These are phyloP conservation scores for Labroides dimidiatus DNA, from an alignment of 2,797 vertebrate genomes.

Conservation along the genomic window DNA sequence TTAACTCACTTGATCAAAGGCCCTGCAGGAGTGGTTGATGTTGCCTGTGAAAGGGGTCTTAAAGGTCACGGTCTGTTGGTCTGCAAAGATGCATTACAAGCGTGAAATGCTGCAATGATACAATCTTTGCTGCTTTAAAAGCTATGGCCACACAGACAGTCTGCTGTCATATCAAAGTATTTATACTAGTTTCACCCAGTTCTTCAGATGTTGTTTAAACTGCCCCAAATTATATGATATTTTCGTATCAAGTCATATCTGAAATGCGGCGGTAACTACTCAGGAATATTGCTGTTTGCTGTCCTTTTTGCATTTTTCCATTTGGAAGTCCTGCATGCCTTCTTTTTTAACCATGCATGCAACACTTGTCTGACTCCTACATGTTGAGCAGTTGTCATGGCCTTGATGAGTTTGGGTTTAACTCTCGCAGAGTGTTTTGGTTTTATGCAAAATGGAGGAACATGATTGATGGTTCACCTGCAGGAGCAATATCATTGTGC, in stretches of 20 bases:
- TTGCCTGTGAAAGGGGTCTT: background rate
- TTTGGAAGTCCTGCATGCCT: slow-evolving; percentile 14
- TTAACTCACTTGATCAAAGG: slow-evolving; percentile 47
- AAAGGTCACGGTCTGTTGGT: background rate
- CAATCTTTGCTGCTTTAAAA: too few species aligned
- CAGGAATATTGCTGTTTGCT: slow-evolving; percentile 12
- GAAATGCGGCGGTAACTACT: background rate
- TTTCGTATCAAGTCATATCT: background rate
- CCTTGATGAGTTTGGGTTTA: background rate
- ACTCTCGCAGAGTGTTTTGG: background rate
- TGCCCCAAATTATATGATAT: background rate
- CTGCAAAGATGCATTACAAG: background rate
- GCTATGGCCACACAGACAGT: too few species aligned
- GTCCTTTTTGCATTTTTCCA: slow-evolving; percentile 35
- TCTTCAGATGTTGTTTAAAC: background rate
- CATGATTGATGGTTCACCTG: slow-evolving; percentile 4
- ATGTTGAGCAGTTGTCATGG: background rate
- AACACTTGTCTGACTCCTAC: background rate
- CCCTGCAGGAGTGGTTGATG: slow-evolving; percentile 8
- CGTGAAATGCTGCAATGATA: background rate
- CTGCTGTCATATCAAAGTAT: too few species aligned
- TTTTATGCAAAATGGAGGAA: background rate
- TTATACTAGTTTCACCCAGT: background rate
- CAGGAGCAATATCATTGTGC: background rate
- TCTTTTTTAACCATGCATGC: slow-evolving; percentile 18